Evolutionary conservation across 2,113 vertebrate species (phyloP), one percentile per base, ranked within the genome.

Genomic region (Thunnus thynnus): DNA sequence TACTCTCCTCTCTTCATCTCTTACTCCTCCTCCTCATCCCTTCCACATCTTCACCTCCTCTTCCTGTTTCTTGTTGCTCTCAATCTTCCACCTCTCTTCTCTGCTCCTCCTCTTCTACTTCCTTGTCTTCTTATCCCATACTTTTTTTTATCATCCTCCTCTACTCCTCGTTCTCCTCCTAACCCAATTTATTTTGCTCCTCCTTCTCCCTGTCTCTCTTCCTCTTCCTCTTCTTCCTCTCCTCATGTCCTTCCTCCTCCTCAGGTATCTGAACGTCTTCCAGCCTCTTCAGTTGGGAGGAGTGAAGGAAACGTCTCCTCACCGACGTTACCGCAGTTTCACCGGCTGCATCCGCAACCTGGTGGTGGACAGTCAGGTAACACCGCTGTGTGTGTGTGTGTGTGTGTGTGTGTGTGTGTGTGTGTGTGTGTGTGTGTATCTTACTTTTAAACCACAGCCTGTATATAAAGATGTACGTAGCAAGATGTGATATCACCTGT

Each of bases 281-380:
- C 96, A 96, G 76, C 96, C 96, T 57, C 94, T 98, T 32, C 97
- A 98, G 91, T 22, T 98, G 81, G 97, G 97, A 18, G 97, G 97
- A 18, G 89, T 97, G 51, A 97, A 97, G 91, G 93, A 93, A 60
- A 78, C 82, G 5, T 87, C 93, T 44, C 87, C 94, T 5, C 83
- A 89, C 63, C 91, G 30, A 0, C 93, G 47, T 72, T 96, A 96
- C 88, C 92, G 65, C 30, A 93, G 95, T 5, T 98, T 96, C 86
- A 92, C 89, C 60, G 97, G 97, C 87, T 97, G 97, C 82, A 90
- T 98, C 69, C 95, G 95, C 30, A 97, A 97, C 60, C 88, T 97
- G 69, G 25, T 95, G 52, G 93, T 96, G 60, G 96, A 98, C 78
- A 96, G 94, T 62, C 95, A 97, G 96, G 97, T 98, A 92, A 32